A percentile compares a stretch with the other conserved stretches of the same genome.
Conservation (phyloP, 2,888 invertebrate species). For the Lasioglossum calceatum region DNA sequence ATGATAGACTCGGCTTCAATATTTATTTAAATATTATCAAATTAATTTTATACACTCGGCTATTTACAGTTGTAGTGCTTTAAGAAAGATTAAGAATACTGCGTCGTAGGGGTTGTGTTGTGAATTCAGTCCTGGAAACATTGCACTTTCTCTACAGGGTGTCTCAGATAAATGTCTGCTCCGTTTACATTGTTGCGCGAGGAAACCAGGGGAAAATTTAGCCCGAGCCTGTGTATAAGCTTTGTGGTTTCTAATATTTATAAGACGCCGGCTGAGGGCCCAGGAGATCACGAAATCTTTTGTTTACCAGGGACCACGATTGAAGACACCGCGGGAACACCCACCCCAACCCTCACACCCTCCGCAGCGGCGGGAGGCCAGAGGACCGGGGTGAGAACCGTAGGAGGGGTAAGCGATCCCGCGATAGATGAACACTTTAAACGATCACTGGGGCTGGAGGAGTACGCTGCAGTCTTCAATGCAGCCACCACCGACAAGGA, state of each 20-base stretch:
- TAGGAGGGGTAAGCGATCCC: constrained; percentile 88
- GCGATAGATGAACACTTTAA: constrained; percentile 98
- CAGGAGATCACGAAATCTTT: neutral
- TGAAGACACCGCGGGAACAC: constrained; percentile 81
- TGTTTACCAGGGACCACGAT: constrained; percentile 78
- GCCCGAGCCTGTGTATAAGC: neutral
- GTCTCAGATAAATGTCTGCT: neutral
- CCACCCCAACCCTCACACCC: constrained; percentile 80
- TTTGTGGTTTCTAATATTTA: neutral
- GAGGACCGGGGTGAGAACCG: constrained; percentile 79
- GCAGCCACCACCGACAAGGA: constrained; percentile 80
- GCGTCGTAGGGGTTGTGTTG: neutral
- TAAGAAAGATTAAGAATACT: neutral
- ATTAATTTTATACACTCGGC: too few relatives aligned
- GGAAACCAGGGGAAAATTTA: neutral
- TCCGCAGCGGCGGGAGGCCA: constrained; percentile 79
- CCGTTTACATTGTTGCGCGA: neutral
- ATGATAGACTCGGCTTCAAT: neutral
- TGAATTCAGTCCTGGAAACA: neutral
- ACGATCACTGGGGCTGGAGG: constrained; percentile 93
- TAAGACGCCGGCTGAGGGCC: neutral
- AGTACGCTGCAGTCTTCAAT: constrained; percentile 83
- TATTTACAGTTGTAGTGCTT: neutral
- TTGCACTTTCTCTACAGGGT: neutral
- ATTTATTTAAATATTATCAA: too few relatives aligned